Percentiles rank a stretch among this genome's conserved stretches.
Conservation (phyloP, 23 tunicate genomes). For the Oikopleura albicans region DNA sequence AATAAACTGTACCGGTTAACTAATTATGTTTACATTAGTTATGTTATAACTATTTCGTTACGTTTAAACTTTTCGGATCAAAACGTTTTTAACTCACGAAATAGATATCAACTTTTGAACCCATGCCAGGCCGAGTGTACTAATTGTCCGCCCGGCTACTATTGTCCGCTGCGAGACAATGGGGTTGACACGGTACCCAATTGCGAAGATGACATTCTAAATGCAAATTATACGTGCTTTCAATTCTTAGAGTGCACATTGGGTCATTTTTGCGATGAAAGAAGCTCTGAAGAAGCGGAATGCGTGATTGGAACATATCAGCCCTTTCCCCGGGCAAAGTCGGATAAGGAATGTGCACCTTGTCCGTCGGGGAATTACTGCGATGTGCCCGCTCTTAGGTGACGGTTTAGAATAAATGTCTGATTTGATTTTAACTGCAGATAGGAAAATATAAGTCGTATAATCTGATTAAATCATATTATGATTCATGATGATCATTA, state of each 20-base stretch:
- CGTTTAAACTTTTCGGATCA: too few relatives aligned
- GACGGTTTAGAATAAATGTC: too few relatives aligned
- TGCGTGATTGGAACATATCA: constrained; percentile 81
- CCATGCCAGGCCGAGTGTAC: too few relatives aligned
- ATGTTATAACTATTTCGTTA: too few relatives aligned
- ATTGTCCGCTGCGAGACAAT: background rate
- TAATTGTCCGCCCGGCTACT: background rate
- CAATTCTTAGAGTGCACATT: background rate
- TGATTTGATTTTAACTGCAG: too few relatives aligned
- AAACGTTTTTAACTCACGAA: too few relatives aligned
- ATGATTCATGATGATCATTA: too few relatives aligned
- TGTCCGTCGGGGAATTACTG: constrained; percentile 69
- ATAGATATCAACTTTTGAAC: too few relatives aligned
- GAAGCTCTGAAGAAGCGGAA: constrained; percentile 16
- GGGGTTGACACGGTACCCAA: background rate
- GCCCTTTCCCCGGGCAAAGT: constrained; percentile 16
- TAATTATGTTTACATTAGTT: too few relatives aligned
- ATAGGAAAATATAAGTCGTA: too few relatives aligned
- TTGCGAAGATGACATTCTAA: background rate
- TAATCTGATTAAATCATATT: too few relatives aligned
- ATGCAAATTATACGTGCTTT: background rate
- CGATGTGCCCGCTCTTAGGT: background rate
- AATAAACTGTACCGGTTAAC: too few relatives aligned
- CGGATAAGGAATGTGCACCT: constrained; percentile 27
- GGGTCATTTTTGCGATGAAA: constrained; percentile 45